Evolutionary conservation across 2,888 invertebrate species (phyloP), one percentile per base, ranked within the genome.

Genomic region (Caenorhabditis sp.): DNA sequence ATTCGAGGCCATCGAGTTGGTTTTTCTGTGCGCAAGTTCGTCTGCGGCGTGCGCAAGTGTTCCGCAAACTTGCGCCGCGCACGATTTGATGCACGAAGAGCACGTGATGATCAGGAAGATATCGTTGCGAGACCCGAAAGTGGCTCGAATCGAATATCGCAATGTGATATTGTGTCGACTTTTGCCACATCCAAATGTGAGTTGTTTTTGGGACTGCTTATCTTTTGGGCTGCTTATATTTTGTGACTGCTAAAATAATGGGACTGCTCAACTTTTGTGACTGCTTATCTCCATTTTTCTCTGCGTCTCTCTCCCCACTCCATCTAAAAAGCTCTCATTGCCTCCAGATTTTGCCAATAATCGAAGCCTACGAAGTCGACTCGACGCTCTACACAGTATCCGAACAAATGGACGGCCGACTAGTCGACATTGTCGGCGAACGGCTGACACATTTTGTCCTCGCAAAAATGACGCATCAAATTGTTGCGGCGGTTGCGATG

Each of bases 341-440:
- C 23, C 19, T 61, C 19, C 62, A 63, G 63, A 74, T 74, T 26
- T 66, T 74, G 0, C 24, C 51, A 8, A 64, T 64, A 5, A 63
- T 69, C 12, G 74, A 74, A 37, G 74, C 74, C 10, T 74, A 74
- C 50, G 74, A 74, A 31, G 74, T 74, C 3, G 74, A 69, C 27
- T 27, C 63, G 6, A 60, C 58, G 0, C 27, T 74, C 27, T 74
- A 74, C 43, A 66, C 68, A 24, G 74, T 69, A 10, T 59, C 69
- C 10, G 74, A 74, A 24, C 69, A 74, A 31, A 74, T 74, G 74
- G 74, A 74, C 36, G 74, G 74, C 14, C 51, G 69, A 43, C 58
- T 74, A 10, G 63, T 60, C 24, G 74, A 74, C 53, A 74, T 74
- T 27, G 69, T 74, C 8, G 74, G 66, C 19, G 74, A 74, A 61